Evolutionary conservation across 2,797 vertebrate species (phyloP), one percentile per base, ranked within the genome.

Genomic region (Periophthalmus magnuspinnatus): DNA sequence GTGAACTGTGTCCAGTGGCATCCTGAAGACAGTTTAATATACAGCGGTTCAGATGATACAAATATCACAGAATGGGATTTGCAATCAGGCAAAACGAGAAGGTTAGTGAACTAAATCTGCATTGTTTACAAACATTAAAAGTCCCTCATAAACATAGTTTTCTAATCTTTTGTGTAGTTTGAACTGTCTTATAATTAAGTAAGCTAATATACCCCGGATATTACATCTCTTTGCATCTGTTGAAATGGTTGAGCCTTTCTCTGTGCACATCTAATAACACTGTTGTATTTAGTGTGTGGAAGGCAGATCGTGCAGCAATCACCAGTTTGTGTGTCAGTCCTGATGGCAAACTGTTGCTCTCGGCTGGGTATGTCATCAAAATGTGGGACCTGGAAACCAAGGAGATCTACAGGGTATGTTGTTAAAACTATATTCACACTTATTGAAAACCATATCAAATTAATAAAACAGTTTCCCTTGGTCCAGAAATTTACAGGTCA

Each of bases 311-410:
- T 10, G 91, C 94, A 63, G 95, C 96, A 0, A 94, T 99, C 82
- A 98, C 92, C 79, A 95, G 95, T 83, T 73, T 99, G 69, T 97
- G 95, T 84, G 91, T 98, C 87, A 98, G 96, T 86, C 97, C 96
- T n/a, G 96, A 99, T 77, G 98, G 98, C 38, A 98, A 96, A 84
- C 94, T 97, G 88, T 91, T 99, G 83, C 95, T 99, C 36, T 98
- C 98, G 66, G 98, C 97, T 0, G 97, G 97, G 77, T 95, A 94
- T 88, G 93, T 92, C 67, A 99, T 99, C 92, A 99, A 99, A 89
- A 95, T 99, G 91, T 99, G 98, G 97, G 93, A 97, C 92, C 91
- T 99, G 92, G 96, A 97, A 90, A 98, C 97, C 89, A 99, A 98
- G 93, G 96, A 96, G 93, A 85, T 99, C 86, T 98, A 94, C 91